Evolutionary conservation across 2,888 invertebrate genomes (phyloP), one percentile per base, ranked within the genome.

Genomic region (Euzetes globulus): DNA sequence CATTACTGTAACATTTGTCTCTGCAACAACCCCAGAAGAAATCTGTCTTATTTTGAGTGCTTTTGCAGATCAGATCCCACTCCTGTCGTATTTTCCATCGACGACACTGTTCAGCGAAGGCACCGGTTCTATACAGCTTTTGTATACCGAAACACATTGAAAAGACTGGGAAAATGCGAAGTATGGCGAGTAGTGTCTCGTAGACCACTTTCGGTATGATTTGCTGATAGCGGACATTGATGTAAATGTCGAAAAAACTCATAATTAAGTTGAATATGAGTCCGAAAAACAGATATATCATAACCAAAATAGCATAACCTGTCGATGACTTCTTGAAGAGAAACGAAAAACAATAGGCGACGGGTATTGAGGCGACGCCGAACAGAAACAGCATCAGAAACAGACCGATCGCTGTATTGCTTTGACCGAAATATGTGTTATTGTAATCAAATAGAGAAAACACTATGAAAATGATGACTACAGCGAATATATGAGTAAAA

Each of bases 341-440:
- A 29, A 76, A 73, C n/a, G 79, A 78, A 22, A 77, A 19, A 11
- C 77, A 19, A 72, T 79, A 79, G 17, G 78, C 77, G n/a, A 79
- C 75, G 45, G 79, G 79, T 58, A 79, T 78, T 19, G 78, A 73
- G 11, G 77, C 76, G 72, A 77, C 75, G 17, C 79, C 78, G 73
- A 76, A 77, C 1, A 77, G 11, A 33, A 77, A 41, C 13, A 79
- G 27, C 33, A 79, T 22, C 0, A 78, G 19, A n/a, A 79, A 71
- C n/a, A 77, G 58, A 25, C 76, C 76, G 17, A 76, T 77, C 22
- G 76, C 47, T 75, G 68, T 65, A 50, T 29, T 55, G 7, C 41
- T 27, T 15, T 47, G 52, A 29, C n/a, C 73, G 47, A 75, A 75
- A 22, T 72, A 71, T 37, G 52, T 63, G 1, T 17, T 3, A 29